Evolutionary conservation across 2,888 invertebrate species (phyloP).

Genomic region (Neria commutata): DNA sequence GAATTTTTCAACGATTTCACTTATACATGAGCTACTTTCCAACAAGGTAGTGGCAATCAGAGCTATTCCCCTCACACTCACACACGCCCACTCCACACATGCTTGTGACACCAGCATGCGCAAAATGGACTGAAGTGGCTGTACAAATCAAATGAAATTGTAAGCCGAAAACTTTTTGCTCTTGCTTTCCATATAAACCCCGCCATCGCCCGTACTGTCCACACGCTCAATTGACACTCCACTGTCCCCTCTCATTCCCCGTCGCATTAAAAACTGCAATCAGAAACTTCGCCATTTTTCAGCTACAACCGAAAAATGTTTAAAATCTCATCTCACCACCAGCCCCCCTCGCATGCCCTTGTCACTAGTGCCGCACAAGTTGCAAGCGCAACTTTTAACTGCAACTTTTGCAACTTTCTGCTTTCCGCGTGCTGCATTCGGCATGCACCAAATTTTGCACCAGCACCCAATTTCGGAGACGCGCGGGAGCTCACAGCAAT

Average conservation of each 20-base stretch:
- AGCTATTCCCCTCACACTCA: neutral
- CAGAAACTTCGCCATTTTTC: neutral
- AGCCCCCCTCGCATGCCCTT: neutral
- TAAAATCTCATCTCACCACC: neutral
- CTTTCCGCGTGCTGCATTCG: neutral
- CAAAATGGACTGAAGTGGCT: neutral
- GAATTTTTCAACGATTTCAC: no score
- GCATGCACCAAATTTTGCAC: neutral
- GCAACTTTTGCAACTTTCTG: neutral
- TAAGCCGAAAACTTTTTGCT: neutral
- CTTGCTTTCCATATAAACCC: neutral
- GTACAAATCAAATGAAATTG: conserved; percentile 5
- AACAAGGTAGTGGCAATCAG: no score
- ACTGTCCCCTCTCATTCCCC: no score
- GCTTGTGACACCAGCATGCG: neutral
- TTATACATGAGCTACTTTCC: no score
- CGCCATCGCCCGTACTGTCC: neutral
- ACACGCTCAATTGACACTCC: neutral
- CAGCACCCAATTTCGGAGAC: neutral
- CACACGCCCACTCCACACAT: neutral
- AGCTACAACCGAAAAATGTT: neutral
- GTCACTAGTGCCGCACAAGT: neutral
- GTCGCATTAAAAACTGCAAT: neutral
- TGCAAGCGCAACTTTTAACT: conserved; percentile 3
- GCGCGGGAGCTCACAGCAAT: neutral